Evolutionary conservation across 1,140 invertebrate genomes (phyloP).

Genomic region (Drosophila arawakana): DNA sequence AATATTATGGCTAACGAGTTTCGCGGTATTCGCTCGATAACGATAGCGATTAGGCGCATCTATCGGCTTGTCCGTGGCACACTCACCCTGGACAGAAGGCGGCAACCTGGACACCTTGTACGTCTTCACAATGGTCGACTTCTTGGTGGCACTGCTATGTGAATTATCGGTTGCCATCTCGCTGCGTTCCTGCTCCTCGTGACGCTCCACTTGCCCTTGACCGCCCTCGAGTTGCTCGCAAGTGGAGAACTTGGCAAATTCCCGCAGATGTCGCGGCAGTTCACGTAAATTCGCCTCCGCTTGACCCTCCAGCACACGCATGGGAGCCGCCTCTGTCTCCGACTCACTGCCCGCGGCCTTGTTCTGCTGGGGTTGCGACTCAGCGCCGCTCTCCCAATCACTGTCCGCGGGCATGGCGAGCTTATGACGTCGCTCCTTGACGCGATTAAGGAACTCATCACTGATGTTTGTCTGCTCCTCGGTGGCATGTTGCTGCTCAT

Average conservation of each 20-base stretch:
- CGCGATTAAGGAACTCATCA: conserved; percentile 90
- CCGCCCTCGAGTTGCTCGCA: conserved; percentile 69
- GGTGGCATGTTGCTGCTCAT: conserved; percentile 74
- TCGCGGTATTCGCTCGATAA: conserved; percentile 67
- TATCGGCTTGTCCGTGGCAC: conserved; percentile 31
- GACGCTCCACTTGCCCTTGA: conserved; percentile 59
- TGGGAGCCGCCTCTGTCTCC: conserved; percentile 85
- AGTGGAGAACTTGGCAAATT: conserved; percentile 86
- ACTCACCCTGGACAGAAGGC: conserved; percentile 79
- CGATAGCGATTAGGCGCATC: conserved; percentile 56
- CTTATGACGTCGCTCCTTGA: conserved; percentile 85
- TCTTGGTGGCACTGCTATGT: conserved; percentile 74
- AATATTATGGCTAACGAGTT: conserved; percentile 73
- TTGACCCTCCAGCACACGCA: conserved; percentile 85
- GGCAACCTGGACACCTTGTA: conserved; percentile 76
- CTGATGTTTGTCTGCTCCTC: conserved; percentile 87
- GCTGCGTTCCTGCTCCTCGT: conserved; percentile 71
- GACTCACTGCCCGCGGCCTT: conserved; percentile 86
- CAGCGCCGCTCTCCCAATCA: conserved; percentile 82
- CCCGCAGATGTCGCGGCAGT: conserved; percentile 90
- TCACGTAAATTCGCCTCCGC: conserved; percentile 86
- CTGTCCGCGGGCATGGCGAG: conserved; percentile 82
- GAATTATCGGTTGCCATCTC: conserved; percentile 84
- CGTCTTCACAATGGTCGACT: conserved; percentile 78
- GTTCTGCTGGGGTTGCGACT: conserved; percentile 85